Evolutionary conservation across 1,140 invertebrate genomes (phyloP).

Genomic region (Cotesia vestalis): DNA sequence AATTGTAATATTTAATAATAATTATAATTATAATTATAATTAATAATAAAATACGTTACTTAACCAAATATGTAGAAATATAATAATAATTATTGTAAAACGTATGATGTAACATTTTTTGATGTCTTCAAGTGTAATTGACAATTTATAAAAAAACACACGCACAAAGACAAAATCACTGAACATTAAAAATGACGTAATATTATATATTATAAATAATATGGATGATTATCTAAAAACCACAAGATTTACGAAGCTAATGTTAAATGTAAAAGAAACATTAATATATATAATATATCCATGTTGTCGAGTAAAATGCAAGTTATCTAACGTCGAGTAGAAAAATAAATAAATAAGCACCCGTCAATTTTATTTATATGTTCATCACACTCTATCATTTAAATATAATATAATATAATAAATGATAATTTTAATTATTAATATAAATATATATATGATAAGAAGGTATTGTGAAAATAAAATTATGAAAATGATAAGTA

Average conservation of each 20-base stretch:
- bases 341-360: constrained; percentile 36
- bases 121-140: constrained; percentile 67
- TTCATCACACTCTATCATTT: constrained; percentile 49
- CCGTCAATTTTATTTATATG: constrained; percentile 59
- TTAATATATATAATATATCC: constrained; percentile 47
- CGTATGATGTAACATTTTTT: constrained; percentile 63
- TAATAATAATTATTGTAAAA: constrained; percentile 19
- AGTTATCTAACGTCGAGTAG: constrained; percentile 63
- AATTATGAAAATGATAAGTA: constrained; percentile 5
- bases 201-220: constrained; percentile 25
- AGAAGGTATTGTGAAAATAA: too few relatives aligned
- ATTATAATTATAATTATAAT: not conserved
- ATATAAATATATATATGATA: not conserved
- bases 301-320: constrained; percentile 62
- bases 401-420: constrained; percentile 20
- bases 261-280: constrained; percentile 50
- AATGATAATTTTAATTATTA: not conserved
- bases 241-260: constrained; percentile 39
- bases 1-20: constrained; percentile 1
- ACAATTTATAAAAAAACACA: constrained; percentile 55
- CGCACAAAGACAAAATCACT: constrained; percentile 30
- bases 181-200: constrained; percentile 30
- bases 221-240: constrained; percentile 21
- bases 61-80: constrained; percentile 33
- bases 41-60: constrained; percentile 35